Percentiles rank a stretch among this genome's conserved stretches.
These are phyloP conservation scores for Nebria brevicollis DNA, from an alignment of 2,888 invertebrate species.

Conservation along the genomic window DNA sequence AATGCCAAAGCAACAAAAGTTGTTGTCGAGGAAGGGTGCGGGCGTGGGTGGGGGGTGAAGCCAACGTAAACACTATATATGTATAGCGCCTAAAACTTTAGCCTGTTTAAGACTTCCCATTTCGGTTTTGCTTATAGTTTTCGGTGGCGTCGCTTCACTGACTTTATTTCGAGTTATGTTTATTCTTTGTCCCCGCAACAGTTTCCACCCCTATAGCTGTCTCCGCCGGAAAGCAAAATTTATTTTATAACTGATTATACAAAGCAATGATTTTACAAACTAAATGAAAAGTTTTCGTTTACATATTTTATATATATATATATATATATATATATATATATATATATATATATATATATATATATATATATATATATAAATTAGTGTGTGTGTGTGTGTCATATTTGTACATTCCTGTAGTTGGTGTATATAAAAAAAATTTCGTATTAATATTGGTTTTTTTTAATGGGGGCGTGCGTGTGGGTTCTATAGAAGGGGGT, in stretches of 20 bases:
- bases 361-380: too few species aligned
- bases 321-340: too few species aligned
- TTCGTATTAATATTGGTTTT: not conserved
- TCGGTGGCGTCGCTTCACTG: constrained; percentile 8
- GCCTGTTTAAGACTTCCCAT: not conserved
- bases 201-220: not conserved
- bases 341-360: too few species aligned
- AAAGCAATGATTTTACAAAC: not conserved
- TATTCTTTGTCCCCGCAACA: constrained; percentile 11
- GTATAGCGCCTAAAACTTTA: not conserved
- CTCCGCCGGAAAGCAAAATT: not conserved
- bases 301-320: too few species aligned
- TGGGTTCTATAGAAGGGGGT: not conserved
- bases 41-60: too few species aligned
- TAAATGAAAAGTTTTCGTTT: too few species aligned
- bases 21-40: too few species aligned
- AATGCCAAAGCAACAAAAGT: too few species aligned
- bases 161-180: constrained; percentile 21
- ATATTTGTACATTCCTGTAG: too few species aligned
- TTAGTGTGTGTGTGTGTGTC: too few species aligned
- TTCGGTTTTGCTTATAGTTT: not conserved
- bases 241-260: not conserved
- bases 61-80: not conserved
- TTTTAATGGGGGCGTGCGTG: not conserved
- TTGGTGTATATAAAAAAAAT: too few species aligned